Evolutionary conservation across 2,797 vertebrate genomes (phyloP).

Genomic region (Sparus aurata): DNA sequence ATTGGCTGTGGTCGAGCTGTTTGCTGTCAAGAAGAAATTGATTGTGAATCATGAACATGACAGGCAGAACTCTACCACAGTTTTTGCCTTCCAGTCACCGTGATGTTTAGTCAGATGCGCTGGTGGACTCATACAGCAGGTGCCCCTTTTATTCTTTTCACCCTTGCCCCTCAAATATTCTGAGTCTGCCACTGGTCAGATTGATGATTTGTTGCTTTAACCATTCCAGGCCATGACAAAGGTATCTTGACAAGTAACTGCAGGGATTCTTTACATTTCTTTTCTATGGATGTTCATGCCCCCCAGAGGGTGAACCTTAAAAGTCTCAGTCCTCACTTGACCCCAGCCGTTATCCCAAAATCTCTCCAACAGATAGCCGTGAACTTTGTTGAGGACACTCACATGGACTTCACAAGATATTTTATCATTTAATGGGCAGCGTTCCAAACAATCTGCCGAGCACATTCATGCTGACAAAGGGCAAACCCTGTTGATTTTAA

Average conservation of each 20-base stretch:
- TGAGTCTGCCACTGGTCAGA: background rate
- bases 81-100: background rate
- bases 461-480: slow-evolving; percentile 5
- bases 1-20: background rate
- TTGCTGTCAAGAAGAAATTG: slow-evolving; percentile 11
- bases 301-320: background rate
- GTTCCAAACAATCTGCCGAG: background rate
- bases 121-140: too few species aligned
- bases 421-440: background rate
- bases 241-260: slow-evolving; percentile 1
- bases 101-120: background rate
- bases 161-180: too few species aligned
- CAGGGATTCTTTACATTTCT: background rate
- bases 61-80: background rate
- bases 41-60: background rate
- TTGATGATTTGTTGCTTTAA: background rate
- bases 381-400: background rate
- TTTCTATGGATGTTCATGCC: background rate
- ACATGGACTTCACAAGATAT: background rate
- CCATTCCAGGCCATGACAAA: background rate
- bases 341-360: background rate
- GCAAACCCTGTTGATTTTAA: slow-evolving; percentile 1
- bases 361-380: background rate
- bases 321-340: background rate
- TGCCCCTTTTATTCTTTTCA: too few species aligned